Evolutionary conservation across 2,888 invertebrate genomes (phyloP).

Genomic region (Cataglyphis cursor): DNA sequence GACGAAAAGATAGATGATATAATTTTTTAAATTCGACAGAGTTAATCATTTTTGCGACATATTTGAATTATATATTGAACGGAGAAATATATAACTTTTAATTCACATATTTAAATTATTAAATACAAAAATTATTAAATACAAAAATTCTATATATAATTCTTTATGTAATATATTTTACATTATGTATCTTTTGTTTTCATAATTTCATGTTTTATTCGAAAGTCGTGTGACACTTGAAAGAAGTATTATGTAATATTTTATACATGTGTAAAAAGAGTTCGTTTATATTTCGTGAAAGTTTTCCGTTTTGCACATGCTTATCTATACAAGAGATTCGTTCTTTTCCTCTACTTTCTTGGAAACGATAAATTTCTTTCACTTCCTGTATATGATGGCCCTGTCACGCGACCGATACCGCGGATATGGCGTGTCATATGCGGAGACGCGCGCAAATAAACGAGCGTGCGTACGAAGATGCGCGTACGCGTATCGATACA

Average conservation of each 20-base stretch:
- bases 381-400: constrained; percentile 14
- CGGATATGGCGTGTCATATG: constrained; percentile 41
- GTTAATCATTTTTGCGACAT: not conserved
- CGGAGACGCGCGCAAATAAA: constrained; percentile 43
- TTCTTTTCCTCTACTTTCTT: constrained; percentile 9
- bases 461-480: not conserved
- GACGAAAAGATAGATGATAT: constrained; percentile 24
- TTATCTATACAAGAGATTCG: constrained; percentile 57
- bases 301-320: not conserved
- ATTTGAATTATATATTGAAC: not conserved
- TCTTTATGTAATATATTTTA: not conserved
- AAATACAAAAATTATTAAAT: constrained; percentile 1
- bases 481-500: constrained; percentile 18
- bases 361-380: constrained; percentile 35
- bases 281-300: not conserved
- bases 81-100: not conserved
- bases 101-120: not conserved
- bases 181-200: not conserved
- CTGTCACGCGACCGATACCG: constrained; percentile 47
- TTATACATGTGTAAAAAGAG: not conserved
- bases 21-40: constrained; percentile 7
- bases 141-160: not conserved
- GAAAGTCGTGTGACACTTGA: not conserved
- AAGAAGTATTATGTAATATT: not conserved
- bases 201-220: not conserved